phyloP scores from a whole-genome alignment of 2,888 invertebrate genomes.

The Epinotia nisella region DNA sequence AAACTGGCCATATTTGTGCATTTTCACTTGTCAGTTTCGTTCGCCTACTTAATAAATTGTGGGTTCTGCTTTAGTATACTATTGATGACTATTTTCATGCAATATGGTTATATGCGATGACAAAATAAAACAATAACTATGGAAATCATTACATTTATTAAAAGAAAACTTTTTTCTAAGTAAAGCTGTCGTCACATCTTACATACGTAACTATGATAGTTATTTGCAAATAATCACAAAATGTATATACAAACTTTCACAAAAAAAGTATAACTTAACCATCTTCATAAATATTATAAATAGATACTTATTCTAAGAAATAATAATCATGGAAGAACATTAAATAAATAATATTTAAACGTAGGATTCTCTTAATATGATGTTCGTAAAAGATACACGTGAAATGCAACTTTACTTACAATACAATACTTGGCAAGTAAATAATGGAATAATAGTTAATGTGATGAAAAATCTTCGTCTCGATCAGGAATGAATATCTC shows the following conservation, averaged over 20 bases:
- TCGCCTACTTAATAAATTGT: too few species aligned
- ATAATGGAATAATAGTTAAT: slow-evolving; percentile 62
- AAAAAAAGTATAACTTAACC: slow-evolving; percentile 66
- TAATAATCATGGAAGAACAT: slow-evolving; percentile 50
- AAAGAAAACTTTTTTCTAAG: slow-evolving; percentile 80
- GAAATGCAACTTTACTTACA: slow-evolving; percentile 61
- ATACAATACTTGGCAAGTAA: slow-evolving; percentile 73
- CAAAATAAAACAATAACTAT: slow-evolving; percentile 70
- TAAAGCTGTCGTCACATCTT: slow-evolving; percentile 84
- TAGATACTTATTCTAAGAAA: slow-evolving; percentile 67
- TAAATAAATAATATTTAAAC: slow-evolving; percentile 54
- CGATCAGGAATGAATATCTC: slow-evolving; percentile 47
- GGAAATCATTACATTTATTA: slow-evolving; percentile 76
- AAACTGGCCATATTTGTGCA: too few species aligned
- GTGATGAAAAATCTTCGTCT: slow-evolving; percentile 44
- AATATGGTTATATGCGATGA: slow-evolving; percentile 47
- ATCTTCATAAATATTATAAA: slow-evolving; percentile 66
- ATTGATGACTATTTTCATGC: slow-evolving; percentile 28
- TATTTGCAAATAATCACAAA: slow-evolving; percentile 77
- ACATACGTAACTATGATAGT: slow-evolving; percentile 65
- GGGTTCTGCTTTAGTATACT: too few species aligned
- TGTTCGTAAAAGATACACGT: slow-evolving; percentile 57
- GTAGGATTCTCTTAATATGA: slow-evolving; percentile 73
- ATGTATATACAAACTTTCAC: slow-evolving; percentile 74
- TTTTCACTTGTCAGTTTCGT: too few species aligned